These are phyloP conservation scores for Zaprionus kolodkinae DNA, from an alignment of 1,140 invertebrate species.

Conservation along the genomic window DNA sequence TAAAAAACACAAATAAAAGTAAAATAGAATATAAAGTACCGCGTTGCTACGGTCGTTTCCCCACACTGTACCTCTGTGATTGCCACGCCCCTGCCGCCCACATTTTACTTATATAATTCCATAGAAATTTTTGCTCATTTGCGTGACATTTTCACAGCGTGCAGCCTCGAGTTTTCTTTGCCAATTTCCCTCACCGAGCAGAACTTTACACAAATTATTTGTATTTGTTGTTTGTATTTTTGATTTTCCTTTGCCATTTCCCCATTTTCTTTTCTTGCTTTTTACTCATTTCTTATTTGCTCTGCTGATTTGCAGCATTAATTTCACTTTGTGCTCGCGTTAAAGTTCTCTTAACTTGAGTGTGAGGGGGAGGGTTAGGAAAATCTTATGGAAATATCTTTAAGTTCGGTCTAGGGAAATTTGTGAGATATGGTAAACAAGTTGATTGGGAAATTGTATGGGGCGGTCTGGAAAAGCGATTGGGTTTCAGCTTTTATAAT, in stretches of 20 bases:
- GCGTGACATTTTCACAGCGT: slow-evolving; percentile 52
- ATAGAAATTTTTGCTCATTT: slow-evolving; percentile 72
- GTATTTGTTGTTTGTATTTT: slow-evolving; percentile 45
- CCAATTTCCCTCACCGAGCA: slow-evolving; percentile 17
- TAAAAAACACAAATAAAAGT: slow-evolving; percentile 51
- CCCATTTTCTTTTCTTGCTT: background rate
- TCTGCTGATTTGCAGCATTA: slow-evolving; percentile 54
- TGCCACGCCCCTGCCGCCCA: slow-evolving; percentile 1
- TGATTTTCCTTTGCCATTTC: slow-evolving; percentile 6
- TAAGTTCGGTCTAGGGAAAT: background rate
- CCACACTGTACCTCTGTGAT: no score
- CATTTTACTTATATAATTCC: slow-evolving; percentile 70
- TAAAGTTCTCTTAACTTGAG: no score
- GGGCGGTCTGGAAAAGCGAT: background rate
- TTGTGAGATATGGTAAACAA: background rate
- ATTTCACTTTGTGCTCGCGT: slow-evolving; percentile 24
- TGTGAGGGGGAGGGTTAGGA: background rate
- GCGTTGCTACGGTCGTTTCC: background rate
- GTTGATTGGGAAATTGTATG: background rate
- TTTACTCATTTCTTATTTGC: slow-evolving; percentile 53
- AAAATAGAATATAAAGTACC: slow-evolving; percentile 37
- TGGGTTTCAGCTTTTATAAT: background rate
- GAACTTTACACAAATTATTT: slow-evolving; percentile 39
- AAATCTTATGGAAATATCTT: background rate
- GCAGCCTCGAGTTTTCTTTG: slow-evolving; percentile 37